Evolutionary conservation across 2,888 invertebrate species (phyloP).

Genomic region (Crocallis elinguaria): DNA sequence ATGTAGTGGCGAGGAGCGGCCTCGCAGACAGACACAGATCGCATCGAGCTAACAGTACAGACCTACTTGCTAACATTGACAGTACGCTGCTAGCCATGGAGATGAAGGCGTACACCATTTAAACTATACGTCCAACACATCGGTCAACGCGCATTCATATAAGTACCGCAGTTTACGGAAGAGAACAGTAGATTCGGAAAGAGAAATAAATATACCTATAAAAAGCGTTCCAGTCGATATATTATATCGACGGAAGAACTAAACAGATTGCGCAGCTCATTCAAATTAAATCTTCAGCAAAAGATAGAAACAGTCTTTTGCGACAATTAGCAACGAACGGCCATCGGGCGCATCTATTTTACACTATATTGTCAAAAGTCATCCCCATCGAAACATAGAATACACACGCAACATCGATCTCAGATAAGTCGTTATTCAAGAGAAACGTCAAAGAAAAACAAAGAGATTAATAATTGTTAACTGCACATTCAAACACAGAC

Average conservation of each 20-base stretch:
- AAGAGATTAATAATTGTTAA: slow-evolving; percentile 77
- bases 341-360: slow-evolving; percentile 84
- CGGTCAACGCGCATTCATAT: slow-evolving; percentile 81
- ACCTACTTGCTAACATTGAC: slow-evolving; percentile 80
- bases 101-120: slow-evolving; percentile 80
- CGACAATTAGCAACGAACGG: slow-evolving; percentile 85
- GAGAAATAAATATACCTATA: slow-evolving; percentile 83
- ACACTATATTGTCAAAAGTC: slow-evolving; percentile 79
- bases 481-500: slow-evolving; percentile 85
- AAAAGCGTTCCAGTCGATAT: slow-evolving; percentile 81
- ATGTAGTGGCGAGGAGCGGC: slow-evolving; percentile 74
- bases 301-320: slow-evolving; percentile 84
- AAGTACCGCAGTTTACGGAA: slow-evolving; percentile 81
- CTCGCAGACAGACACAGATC: slow-evolving; percentile 73
- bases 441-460: slow-evolving; percentile 85
- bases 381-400: slow-evolving; percentile 85
- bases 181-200: slow-evolving; percentile 80
- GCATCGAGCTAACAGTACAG: slow-evolving; percentile 81
- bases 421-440: slow-evolving; percentile 83
- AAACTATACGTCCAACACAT: slow-evolving; percentile 79
- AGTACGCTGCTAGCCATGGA: slow-evolving; percentile 82
- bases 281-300: slow-evolving; percentile 84
- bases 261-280: slow-evolving; percentile 85
- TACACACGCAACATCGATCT: slow-evolving; percentile 84
- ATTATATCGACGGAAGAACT: slow-evolving; percentile 78